These are phyloP conservation scores for Podocnemis expansa DNA, from an alignment of 2,113 vertebrate genomes.

Conservation along the genomic window DNA sequence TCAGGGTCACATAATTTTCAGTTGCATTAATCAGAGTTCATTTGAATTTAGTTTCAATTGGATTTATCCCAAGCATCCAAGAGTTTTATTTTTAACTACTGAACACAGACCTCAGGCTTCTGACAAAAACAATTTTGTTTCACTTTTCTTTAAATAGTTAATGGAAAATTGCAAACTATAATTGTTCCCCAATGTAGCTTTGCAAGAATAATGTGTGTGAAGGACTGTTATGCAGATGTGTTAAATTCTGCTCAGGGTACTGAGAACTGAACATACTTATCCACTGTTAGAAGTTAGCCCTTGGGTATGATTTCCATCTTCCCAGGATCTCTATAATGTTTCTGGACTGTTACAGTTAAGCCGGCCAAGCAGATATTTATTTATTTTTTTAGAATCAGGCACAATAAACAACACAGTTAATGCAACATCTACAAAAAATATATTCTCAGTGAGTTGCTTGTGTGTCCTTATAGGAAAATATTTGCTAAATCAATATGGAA, in stretches of 20 bases:
- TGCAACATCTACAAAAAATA: neutral
- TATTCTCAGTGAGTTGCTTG: neutral
- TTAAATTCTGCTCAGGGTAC: neutral
- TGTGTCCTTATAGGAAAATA: conserved; percentile 8
- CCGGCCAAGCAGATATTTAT: neutral
- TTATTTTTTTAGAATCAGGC: conserved; percentile 4
- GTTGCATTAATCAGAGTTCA: conserved; percentile 4
- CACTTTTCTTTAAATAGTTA: neutral
- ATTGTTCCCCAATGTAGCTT: neutral
- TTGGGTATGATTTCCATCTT: neutral
- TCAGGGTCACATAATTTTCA: conserved; percentile 73
- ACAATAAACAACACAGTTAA: conserved; percentile 33
- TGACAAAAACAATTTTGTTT: neutral
- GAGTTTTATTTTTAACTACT: neutral
- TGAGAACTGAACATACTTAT: neutral
- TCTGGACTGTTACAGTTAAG: neutral
- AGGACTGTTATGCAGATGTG: neutral
- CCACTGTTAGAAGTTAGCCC: neutral
- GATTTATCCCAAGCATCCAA: neutral
- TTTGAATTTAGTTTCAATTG: neutral
- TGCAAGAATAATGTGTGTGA: neutral
- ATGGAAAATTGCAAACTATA: neutral
- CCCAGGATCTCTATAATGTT: neutral
- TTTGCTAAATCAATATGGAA: neutral
- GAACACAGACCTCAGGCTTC: neutral